Percentiles rank a stretch among this genome's conserved stretches.
phyloP scores from a whole-genome alignment of 2,888 invertebrate species.

The Orchestes rusci region DNA sequence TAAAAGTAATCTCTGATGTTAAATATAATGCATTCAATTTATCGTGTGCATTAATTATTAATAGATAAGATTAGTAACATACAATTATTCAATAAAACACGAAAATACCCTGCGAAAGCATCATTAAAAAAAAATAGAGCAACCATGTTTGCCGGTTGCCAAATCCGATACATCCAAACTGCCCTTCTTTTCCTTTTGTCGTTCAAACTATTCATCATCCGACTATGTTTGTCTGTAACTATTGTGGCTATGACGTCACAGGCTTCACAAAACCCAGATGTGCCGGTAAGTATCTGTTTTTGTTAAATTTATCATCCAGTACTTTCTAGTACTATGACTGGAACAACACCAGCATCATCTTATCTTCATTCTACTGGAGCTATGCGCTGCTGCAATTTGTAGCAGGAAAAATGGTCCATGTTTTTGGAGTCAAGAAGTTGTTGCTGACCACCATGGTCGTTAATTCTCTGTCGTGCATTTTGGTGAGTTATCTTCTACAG shows the following conservation, averaged over 20 bases:
- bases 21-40: no score
- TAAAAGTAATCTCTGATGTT: no score
- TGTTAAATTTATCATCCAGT: no score
- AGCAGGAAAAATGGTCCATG: conserved; percentile 16
- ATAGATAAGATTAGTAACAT: no score
- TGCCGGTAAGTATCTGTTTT: conserved; percentile 46
- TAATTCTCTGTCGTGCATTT: conserved; percentile 11
- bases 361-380: conserved; percentile 24
- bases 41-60: no score
- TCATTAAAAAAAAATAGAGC: no score
- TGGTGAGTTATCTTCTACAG: conserved; percentile 15
- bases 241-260: conserved; percentile 65
- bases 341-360: conserved; percentile 18
- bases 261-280: conserved; percentile 38
- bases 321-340: conserved; percentile 18
- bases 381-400: conserved; percentile 20
- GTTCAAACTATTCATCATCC: conserved; percentile 10
- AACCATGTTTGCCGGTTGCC: no score
- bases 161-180: conserved; percentile 18
- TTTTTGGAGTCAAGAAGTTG: conserved; percentile 17
- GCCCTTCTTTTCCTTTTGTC: conserved; percentile 14
- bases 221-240: conserved; percentile 50
- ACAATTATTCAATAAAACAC: no score
- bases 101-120: no score
- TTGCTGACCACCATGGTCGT: conserved; percentile 9